Base-by-base conservation (phyloP, 1,140 invertebrate species). In the Pseudomyrmex cubaensis region DNA sequence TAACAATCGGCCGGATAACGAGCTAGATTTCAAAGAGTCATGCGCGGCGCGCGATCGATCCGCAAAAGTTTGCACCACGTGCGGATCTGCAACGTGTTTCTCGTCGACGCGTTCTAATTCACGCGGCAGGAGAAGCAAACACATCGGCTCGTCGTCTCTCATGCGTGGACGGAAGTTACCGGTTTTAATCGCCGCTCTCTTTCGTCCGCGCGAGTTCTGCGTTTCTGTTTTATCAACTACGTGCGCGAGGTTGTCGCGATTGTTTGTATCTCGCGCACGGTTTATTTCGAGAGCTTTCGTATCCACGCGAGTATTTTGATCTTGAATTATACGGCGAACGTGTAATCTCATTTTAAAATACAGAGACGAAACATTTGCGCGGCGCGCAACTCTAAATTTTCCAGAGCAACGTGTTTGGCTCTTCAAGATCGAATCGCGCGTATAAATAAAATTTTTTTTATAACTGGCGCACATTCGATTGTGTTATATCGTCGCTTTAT, bases 1-100 rank as follows among this genome's bases (percentile, higher is more conserved):
- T 35, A 35, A 35, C 35, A 13, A 10, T 75, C 25, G 2, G 22
- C 25, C 25, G 25, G 3, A 3, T 25, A 25, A 25, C 3, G 25
- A 25, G 25, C 2, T 25, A 25, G 22, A 25, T 3, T 25, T 25
- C 25, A 17, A 48, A 74, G 48, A 74, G 56, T 61, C 56, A 61
- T 75, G 72, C 72, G 72, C 72, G 72, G 46, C 15, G n/a, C 46
- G 17, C 46, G 17, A 75, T 75, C 44, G 57, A 62, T 61, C 35
- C 44, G 8, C 35, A 35, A 10, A 75, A 44, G 15, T 15, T 17
- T n/a, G 69, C n/a, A 15, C 50, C 54, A 73, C 72, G 72, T 75
- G 72, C 56, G 20, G 13, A 74, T 15, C 56, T 74, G 70, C 56
- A 48, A 61, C 17, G 72, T 74, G 72, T 62, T 61, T 62, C 62